Evolutionary conservation across 2,797 vertebrate genomes (phyloP).

Genomic region (Meda fulgida): DNA sequence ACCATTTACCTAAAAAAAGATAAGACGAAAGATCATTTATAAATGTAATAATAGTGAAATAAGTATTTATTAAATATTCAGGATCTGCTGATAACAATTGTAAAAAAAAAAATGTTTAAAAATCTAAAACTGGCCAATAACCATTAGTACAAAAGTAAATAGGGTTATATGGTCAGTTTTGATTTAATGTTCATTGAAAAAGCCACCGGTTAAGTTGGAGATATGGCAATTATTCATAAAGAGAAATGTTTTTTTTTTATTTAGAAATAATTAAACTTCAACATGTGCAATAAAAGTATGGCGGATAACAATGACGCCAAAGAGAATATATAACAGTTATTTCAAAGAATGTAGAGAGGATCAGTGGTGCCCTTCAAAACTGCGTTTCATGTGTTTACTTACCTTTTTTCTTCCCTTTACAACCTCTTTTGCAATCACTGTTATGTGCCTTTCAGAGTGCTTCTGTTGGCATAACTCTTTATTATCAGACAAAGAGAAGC

Average conservation of each 20-base stretch:
- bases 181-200: background rate
- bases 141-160: background rate
- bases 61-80: background rate
- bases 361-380: slow-evolving; percentile 15
- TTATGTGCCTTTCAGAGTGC: slow-evolving; percentile 27
- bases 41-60: background rate
- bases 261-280: background rate
- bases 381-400: slow-evolving; percentile 22
- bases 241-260: background rate
- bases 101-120: too few species aligned
- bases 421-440: slow-evolving; percentile 27
- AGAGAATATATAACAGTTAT: slow-evolving; percentile 4
- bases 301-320: background rate
- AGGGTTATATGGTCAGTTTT: background rate
- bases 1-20: background rate
- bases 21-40: background rate
- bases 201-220: background rate
- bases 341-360: background rate
- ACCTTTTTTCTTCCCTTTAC: slow-evolving; percentile 24
- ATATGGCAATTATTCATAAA: background rate
- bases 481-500: slow-evolving; percentile 43
- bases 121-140: background rate
- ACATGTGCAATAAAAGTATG: background rate
- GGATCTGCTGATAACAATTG: background rate
- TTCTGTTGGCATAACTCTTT: slow-evolving; percentile 30